Base-by-base conservation (phyloP, 2,797 vertebrate species). In the Sebastes iracundus region DNA sequence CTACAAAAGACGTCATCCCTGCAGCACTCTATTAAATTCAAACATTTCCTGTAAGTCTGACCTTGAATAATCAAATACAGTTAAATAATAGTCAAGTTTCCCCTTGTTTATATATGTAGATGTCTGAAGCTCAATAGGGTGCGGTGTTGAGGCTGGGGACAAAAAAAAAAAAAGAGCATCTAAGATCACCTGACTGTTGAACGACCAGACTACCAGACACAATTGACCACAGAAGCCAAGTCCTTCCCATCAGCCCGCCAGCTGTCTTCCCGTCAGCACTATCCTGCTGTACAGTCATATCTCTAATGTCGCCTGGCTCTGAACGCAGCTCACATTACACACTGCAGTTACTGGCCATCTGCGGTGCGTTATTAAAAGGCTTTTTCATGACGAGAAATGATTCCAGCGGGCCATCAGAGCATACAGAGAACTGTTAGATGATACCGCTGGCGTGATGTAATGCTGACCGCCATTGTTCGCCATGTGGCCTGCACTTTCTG, bases 271-370 rank as follows among this genome's bases (percentile, higher is more conserved):
- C 38, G 68, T 81, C 85, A 84, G 83, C 63, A 2, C 63, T 27
- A 7, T 52, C 66, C 78, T 55, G 28, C 82, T 68, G 77, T 70
- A 76, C 61, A 9, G 52, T 82, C 84, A 77, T 72, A 80, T 89
- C 88, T 82, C 55, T n/a, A 4, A 79, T 60, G 80, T 80, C 62
- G 63, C 79, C 78, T 73, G 63, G 28, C 80, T 74, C 80, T 72
- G 63, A 87, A 80, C 60, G 12, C 83, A 16, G 84, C 83, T 94
- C 90, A 55, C 13, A 79, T 93, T 91, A 91, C 92, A 82, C 77
- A 64, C 72, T 71, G 87, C 86, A 88, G 82, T 72, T 30, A 70
- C 62, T 9, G 56, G 67, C 87, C 86, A 84, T 88, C 84, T 90
- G 91, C 25, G 30, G 69, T 4, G 1, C 13, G 4, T 74, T 87